A percentile compares a stretch with the other conserved stretches of the same genome.
Conservation (phyloP, 1,140 invertebrate species). For the Penaeus japonicus region DNA sequence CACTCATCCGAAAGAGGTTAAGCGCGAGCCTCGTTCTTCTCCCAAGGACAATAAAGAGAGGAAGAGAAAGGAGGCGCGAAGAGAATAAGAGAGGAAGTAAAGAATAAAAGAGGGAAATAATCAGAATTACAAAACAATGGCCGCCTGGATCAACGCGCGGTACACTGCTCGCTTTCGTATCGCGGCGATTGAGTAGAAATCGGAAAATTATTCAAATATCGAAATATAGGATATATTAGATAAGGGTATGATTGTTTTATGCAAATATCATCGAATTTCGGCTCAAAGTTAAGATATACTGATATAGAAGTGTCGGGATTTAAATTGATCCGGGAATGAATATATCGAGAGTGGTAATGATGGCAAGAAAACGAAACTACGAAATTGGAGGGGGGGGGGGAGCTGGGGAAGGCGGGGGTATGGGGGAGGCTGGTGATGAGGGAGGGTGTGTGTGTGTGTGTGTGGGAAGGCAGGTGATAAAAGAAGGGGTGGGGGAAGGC, state of each 20-base stretch:
- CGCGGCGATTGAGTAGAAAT: slow-evolving; percentile 38
- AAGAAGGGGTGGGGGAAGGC: not conserved
- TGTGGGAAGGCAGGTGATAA: not conserved
- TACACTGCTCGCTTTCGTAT: not conserved
- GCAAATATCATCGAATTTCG: slow-evolving; percentile 47
- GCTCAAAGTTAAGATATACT: slow-evolving; percentile 33
- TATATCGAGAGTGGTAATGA: no score
- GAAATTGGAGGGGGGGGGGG: not conserved
- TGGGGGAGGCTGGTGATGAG: not conserved
- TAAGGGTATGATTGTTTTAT: slow-evolving; percentile 55
- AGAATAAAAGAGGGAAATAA: slow-evolving; percentile 30
- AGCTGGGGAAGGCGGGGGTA: not conserved
- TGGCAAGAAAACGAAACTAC: not conserved
- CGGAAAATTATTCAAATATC: slow-evolving; percentile 53
- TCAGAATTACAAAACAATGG: slow-evolving; percentile 33
- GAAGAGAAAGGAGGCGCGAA: not conserved
- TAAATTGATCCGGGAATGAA: no score
- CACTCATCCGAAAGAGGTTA: no score
- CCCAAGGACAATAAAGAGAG: not conserved
- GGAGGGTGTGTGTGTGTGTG: not conserved
- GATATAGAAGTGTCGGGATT: slow-evolving; percentile 18
- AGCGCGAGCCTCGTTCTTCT: no score
- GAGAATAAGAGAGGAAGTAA: not conserved
- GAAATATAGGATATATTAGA: slow-evolving; percentile 48
- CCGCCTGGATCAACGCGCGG: not conserved